A percentile compares a stretch with the other conserved stretches of the same genome.
Conservation (phyloP, 2,113 vertebrate species). For the Syrrhaptes paradoxus region DNA sequence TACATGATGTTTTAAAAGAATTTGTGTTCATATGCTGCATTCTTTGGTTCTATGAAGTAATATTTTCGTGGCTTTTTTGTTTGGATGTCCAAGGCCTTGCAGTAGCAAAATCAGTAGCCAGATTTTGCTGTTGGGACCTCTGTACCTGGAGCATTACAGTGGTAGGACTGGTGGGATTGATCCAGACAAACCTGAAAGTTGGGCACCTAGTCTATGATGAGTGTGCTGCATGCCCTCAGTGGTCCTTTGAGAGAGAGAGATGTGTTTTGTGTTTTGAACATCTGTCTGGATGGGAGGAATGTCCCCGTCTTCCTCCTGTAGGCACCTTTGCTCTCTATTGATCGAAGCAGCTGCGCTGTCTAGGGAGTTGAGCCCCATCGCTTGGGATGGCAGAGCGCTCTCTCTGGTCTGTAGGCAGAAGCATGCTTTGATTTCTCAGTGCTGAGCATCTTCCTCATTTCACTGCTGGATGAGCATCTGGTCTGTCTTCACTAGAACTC, state of each 20-base stretch:
- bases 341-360: neutral
- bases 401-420: neutral
- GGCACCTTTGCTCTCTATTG: neutral
- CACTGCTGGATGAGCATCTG: neutral
- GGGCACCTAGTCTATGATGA: neutral
- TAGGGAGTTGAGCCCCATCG: neutral
- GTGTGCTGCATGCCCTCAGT: accelerated
- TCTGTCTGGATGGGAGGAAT: neutral
- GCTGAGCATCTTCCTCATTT: neutral
- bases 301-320: neutral
- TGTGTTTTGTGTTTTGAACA: neutral
- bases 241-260: neutral
- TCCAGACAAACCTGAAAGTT: neutral
- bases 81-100: neutral
- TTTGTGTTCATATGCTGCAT: neutral
- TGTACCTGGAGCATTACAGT: neutral
- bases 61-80: neutral
- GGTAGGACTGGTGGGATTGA: neutral
- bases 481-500: neutral
- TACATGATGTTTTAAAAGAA: neutral
- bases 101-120: too few species aligned
- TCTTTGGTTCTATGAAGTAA: neutral
- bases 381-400: neutral
- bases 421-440: neutral
- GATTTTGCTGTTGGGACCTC: neutral